Conservation (phyloP, 2,888 invertebrate genomes). For the Drosophila borealis region DNA sequence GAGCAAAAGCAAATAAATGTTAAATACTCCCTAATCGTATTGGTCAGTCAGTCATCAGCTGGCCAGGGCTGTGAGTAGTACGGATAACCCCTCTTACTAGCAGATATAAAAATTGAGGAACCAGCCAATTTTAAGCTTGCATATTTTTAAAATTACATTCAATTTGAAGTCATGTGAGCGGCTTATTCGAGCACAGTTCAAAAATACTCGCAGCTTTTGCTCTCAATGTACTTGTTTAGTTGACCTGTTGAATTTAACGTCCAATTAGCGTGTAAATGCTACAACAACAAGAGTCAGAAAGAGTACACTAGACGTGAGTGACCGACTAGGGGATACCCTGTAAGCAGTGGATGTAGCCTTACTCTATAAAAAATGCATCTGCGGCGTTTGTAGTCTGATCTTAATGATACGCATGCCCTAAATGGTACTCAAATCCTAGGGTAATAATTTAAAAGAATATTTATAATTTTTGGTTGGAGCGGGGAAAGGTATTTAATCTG, state of each 20-base stretch:
- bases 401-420: too few species aligned
- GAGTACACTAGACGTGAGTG: too few species aligned
- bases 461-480: too few species aligned
- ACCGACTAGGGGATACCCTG: background rate
- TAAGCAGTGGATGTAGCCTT: background rate
- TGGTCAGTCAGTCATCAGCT: background rate
- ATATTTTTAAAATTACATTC: background rate
- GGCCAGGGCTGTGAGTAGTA: background rate
- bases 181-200: background rate
- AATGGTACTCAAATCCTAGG: too few species aligned
- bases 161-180: background rate
- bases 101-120: background rate
- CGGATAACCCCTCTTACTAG: background rate
- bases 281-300: constrained; percentile 4
- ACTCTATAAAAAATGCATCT: background rate
- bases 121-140: background rate
- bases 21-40: constrained; percentile 2
- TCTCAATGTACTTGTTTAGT: constrained; percentile 28
- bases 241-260: constrained; percentile 43
- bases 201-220: constrained; percentile 10
- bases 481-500: too few species aligned
- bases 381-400: background rate
- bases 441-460: too few species aligned
- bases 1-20: constrained; percentile 5
- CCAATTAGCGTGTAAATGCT: constrained; percentile 61